Percentiles rank a stretch among this genome's conserved stretches.
Evolutionary conservation across 2,113 vertebrate species (phyloP).

Genomic region (Puffinus mauretanicus): DNA sequence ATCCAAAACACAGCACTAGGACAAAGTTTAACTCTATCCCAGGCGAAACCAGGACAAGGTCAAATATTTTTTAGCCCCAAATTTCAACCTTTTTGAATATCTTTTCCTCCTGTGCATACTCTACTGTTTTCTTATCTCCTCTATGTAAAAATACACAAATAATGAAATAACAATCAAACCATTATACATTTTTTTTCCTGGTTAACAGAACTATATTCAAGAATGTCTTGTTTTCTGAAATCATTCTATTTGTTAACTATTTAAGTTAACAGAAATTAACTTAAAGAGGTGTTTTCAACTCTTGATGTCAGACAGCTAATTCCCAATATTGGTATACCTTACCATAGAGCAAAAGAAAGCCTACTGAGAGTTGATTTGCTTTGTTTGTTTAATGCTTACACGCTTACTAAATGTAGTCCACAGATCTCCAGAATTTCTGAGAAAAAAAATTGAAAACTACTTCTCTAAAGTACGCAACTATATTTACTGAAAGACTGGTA

Average conservation of each 20-base stretch:
- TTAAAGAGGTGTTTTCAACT: not conserved
- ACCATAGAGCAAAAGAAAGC: not conserved
- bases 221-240: not conserved
- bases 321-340: not conserved
- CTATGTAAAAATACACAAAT: not conserved
- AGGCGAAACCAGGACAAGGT: too few relatives aligned
- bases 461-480: not conserved
- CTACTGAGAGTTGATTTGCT: not conserved
- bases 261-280: not conserved
- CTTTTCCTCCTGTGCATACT: not conserved
- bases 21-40: too few relatives aligned
- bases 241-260: not conserved
- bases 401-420: not conserved
- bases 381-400: not conserved
- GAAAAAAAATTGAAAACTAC: not conserved
- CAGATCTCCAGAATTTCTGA: not conserved
- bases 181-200: too few relatives aligned
- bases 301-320: not conserved
- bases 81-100: not conserved
- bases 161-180: not conserved
- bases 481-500: not conserved
- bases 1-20: too few relatives aligned
- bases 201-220: not conserved
- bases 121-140: not conserved
- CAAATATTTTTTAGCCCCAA: not conserved